Evolutionary conservation across 2,888 invertebrate species (phyloP), one percentile per base, ranked within the genome.

Genomic region (Machimus rusticus): DNA sequence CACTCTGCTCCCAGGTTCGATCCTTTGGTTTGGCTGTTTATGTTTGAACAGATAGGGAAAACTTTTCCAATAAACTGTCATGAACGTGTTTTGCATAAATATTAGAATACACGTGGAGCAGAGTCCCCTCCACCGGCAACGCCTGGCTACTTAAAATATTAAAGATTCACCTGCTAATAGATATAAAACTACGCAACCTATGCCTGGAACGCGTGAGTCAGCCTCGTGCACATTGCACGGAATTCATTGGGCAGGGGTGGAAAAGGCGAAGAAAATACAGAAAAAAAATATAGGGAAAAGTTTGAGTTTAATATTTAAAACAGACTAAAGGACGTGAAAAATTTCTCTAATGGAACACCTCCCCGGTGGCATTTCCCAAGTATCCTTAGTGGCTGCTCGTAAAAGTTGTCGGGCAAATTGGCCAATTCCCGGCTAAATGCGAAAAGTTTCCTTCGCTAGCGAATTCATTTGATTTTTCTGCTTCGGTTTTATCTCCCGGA

Each of bases 21-120:
- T 76, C 16, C 51, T 46, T 16, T 23, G 81, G 76, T 76, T n/a
- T n/a, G 34, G 34, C 39, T 76, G 37, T 39, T 76, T 76, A 37
- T 76, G 14, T 37, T 37, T 76, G 55, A 34, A 2, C 66, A 66
- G 66, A 66, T 66, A 66, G 55, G 81, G 51, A 28, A 81, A 81
- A 81, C 51, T 81, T 81, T 81, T 81, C 81, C 81, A 81, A 81
- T 81, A 81, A 81, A 81, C 81, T 81, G 81, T 81, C 81, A 81
- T 46, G 81, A 81, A 81, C 81, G 81, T 81, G 81, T 81, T 81
- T 81, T 81, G 51, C 81, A 81, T 81, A 81, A 81, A 81, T 81
- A 81, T 81, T 55, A 81, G 51, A 81, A 51, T 43, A 81, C 23
- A 81, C 81, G 55, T 51, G 55, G 31, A 55, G 55, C 28, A 6